These are phyloP conservation scores for Sycophaga agraensis DNA, from an alignment of 1,140 invertebrate genomes.

Conservation along the genomic window DNA sequence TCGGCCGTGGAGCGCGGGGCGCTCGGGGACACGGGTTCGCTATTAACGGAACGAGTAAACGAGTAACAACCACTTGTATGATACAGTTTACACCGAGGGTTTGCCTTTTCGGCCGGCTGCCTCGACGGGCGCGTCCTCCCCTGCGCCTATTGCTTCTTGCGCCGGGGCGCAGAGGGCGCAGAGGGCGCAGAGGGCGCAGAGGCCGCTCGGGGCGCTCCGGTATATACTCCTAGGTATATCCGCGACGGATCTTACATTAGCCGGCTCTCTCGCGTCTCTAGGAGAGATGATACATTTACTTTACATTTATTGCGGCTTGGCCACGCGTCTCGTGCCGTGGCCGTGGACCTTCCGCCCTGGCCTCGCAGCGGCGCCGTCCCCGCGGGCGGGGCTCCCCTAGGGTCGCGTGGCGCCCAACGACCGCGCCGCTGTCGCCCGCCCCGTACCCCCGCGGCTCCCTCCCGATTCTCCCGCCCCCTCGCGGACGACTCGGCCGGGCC, in stretches of 20 bases:
- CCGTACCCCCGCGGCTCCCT: not conserved
- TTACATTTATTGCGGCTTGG: conserved; percentile 51
- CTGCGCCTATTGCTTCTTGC: too few species aligned
- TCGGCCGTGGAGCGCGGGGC: conserved; percentile 25
- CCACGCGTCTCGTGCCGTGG: conserved; percentile 38
- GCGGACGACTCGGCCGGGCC: too few species aligned
- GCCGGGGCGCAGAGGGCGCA: not conserved
- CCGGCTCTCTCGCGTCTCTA: not conserved
- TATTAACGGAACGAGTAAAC: conserved; percentile 51
- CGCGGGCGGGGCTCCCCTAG: conserved; percentile 28
- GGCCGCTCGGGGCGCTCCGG: too few species aligned
- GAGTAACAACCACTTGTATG: conserved; percentile 48
- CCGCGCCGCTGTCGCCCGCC: not conserved
- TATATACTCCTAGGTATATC: too few species aligned
- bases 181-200: too few species aligned
- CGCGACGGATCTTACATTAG: conserved; percentile 23
- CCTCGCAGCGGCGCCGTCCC: conserved; percentile 25
- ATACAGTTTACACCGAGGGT: conserved; percentile 49
- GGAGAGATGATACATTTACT: conserved; percentile 54
- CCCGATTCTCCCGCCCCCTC: not conserved
- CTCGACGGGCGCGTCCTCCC: too few species aligned
- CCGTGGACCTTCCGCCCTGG: conserved; percentile 26
- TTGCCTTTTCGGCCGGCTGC: too few species aligned
- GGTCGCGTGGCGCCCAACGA: conserved; percentile 19
- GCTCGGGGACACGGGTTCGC: conserved; percentile 43